Percentiles rank a stretch among this genome's conserved stretches.
Conservation (phyloP, 2,888 invertebrate species). For the Eristalis pertinax region DNA sequence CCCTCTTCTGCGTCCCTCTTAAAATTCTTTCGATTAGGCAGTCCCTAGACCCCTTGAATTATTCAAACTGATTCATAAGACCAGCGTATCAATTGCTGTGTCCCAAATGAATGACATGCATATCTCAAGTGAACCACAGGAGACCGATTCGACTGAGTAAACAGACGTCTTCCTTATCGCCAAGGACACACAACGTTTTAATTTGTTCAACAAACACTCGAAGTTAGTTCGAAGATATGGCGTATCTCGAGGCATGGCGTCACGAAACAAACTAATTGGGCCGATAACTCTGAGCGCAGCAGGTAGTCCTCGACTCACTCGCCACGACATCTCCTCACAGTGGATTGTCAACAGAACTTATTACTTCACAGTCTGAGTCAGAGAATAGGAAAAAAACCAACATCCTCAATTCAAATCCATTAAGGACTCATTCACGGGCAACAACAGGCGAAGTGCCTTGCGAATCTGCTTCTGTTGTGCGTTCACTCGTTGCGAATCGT, state of each 20-base stretch:
- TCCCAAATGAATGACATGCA: not conserved
- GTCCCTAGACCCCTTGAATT: not conserved
- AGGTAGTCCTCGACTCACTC: not conserved
- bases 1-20: no score
- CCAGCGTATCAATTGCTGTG: not conserved
- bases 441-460: not conserved
- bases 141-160: not conserved
- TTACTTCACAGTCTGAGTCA: not conserved
- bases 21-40: no score
- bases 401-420: not conserved
- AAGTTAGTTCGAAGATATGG: not conserved
- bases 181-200: not conserved
- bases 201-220: not conserved
- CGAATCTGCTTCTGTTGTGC: not conserved
- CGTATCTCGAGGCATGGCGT: not conserved
- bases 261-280: not conserved
- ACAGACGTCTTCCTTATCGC: not conserved
- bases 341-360: not conserved
- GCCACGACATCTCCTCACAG: not conserved
- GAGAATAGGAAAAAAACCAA: not conserved
- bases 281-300: not conserved
- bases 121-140: not conserved
- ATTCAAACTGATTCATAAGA: not conserved
- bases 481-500: not conserved
- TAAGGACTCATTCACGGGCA: not conserved